Evolutionary conservation across 2,113 vertebrate genomes (phyloP), one percentile per base, ranked within the genome.

Genomic region (Theropithecus gelada): DNA sequence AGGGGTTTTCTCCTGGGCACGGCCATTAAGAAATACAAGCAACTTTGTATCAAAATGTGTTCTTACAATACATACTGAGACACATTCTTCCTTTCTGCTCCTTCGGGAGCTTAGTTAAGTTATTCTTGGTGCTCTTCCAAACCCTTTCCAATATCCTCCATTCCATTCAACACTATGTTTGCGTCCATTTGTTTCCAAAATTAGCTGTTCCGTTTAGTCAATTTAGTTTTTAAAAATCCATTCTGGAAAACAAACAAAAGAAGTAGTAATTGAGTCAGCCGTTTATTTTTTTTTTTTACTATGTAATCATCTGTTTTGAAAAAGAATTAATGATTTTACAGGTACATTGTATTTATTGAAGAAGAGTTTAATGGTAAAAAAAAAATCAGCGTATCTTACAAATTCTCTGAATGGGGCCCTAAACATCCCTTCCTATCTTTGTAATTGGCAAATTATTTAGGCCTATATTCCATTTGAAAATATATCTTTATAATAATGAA

Each of bases 61-160:
- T 76, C 30, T 93, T 85, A 25, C 30, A 48, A 35, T 84, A 64
- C 88, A 78, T 55, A 66, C 50, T n/a, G 22, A 57, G 50, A 85
- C 5, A 14, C 0, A 48, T 3, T 57, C 82, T 64, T 96, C 23
- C 59, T 48, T 83, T 75, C 50, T 23, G 35, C 23, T 89, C 70
- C 68, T 95, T 32, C 12, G 5, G n/a, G 61, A 64, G 27, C 8
- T 38, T 32, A 7, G 13, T 79, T 11, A 91, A 91, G 48, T 96
- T 97, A 93, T 89, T 96, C 14, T 86, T 95, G 89, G 80, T 82
- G 40, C 27, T 75, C 35, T 93, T 92, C 90, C 75, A 97, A 96
- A 66, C 8, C 7, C 50, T 95, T 88, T 32, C 84, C 55, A 87
- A 14, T 80, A 81, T 84, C 68, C 35, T 61, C 6, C 30, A 66